phyloP scores from a whole-genome alignment of 2,888 invertebrate species.

The Epistrophella euchroma region DNA sequence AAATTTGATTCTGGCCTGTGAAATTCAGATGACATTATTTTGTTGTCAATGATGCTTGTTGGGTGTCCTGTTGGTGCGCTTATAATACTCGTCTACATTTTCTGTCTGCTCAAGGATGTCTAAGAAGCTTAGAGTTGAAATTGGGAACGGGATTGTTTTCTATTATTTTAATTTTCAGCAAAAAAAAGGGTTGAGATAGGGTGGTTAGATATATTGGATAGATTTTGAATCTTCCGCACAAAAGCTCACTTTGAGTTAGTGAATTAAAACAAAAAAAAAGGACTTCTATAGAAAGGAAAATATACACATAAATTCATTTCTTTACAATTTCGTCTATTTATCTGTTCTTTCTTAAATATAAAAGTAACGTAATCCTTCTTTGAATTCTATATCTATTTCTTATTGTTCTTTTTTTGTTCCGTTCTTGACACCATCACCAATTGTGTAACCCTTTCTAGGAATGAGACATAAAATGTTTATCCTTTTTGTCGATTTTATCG shows the following conservation, averaged over 20 bases:
- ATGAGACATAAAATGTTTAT: constrained; percentile 57
- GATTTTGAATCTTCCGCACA: constrained; percentile 9
- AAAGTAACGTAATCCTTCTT: constrained; percentile 47
- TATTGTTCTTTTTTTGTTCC: not conserved
- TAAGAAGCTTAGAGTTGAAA: constrained; percentile 61
- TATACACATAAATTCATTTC: constrained; percentile 33
- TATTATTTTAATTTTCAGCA: constrained; percentile 72
- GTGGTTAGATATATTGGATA: not conserved
- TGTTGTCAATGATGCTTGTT: constrained; percentile 31
- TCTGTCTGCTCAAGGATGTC: constrained; percentile 33
- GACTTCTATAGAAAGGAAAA: constrained; percentile 37
- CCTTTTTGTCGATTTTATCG: constrained; percentile 63
- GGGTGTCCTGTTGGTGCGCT: not conserved
- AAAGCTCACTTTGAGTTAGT: constrained; percentile 24
- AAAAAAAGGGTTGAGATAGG: constrained; percentile 19
- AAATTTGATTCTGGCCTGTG: not conserved
- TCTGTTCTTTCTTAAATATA: not conserved
- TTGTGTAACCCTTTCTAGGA: not conserved
- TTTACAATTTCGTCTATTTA: constrained; percentile 35
- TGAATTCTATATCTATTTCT: constrained; percentile 25
- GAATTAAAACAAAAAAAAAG: constrained; percentile 57
- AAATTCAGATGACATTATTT: constrained; percentile 4
- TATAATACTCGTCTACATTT: constrained; percentile 12
- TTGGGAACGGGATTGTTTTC: constrained; percentile 65
- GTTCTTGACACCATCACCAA: constrained; percentile 39